phyloP scores from a whole-genome alignment of 1,140 invertebrate genomes.

The Tetragonula clypearis region DNA sequence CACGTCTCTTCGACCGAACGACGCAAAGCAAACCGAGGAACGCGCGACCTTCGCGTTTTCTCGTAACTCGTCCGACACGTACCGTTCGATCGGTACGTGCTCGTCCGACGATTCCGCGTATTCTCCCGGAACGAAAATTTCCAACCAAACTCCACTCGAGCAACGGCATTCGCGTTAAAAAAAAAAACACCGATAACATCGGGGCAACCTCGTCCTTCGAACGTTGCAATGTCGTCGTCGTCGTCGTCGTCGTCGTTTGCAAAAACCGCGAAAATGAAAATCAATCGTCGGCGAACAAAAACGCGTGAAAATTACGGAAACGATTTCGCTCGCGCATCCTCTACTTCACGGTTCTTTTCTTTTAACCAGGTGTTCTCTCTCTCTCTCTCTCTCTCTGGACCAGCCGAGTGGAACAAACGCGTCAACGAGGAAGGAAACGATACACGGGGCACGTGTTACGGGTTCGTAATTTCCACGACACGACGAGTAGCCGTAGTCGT shows the following conservation, averaged over 20 bases:
- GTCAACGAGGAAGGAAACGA: neutral
- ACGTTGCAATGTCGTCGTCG: neutral
- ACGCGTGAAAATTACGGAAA: neutral
- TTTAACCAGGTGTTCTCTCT: neutral
- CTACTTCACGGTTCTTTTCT: neutral
- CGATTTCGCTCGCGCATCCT: neutral
- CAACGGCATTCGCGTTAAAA: slow-evolving; percentile 3
- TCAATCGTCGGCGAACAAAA: neutral
- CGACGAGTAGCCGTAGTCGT: neutral
- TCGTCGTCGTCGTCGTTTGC: neutral
- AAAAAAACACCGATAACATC: slow-evolving; percentile 35
- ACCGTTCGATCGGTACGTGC: slow-evolving; percentile 43
- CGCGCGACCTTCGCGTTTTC: slow-evolving; percentile 33
- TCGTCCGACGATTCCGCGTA: slow-evolving; percentile 10
- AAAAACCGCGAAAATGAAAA: neutral
- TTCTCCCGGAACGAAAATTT: slow-evolving; percentile 24
- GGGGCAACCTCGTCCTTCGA: slow-evolving; percentile 35
- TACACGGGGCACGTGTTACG: slow-evolving; percentile 3
- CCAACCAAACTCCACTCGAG: neutral
- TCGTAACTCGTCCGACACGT: slow-evolving; percentile 33
- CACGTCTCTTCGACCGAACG: neutral
- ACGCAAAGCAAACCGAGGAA: neutral
- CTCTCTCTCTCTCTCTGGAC: too few relatives aligned
- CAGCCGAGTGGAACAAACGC: neutral
- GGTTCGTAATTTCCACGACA: neutral